Evolutionary conservation across 2,888 invertebrate species (phyloP), one percentile per base, ranked within the genome.

Genomic region (Drosophila kambysellisi): DNA sequence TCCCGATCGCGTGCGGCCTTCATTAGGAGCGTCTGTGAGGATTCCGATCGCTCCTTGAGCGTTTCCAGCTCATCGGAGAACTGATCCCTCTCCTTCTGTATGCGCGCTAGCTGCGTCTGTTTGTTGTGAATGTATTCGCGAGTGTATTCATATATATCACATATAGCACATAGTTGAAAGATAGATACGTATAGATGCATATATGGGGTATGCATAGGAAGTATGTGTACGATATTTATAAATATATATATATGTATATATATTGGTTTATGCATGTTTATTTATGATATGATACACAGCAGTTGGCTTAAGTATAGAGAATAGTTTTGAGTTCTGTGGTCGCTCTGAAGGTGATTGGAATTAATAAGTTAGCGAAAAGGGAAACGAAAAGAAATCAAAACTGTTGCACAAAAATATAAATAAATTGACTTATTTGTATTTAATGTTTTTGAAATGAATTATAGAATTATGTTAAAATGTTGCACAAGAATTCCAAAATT

Each of bases 11-110:
- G 95, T 74, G 97, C 97, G 35, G 96, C 95, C 92, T 98, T 96
- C 81, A 96, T 95, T 54, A 97, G 95, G 79, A 98, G 96, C 60
- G 95, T 96, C 75, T 97, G 96, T 51, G 97, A 96, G 29, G 96
- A 94, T 90, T 98, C 98, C 17, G 97, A 94, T 61, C 97, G 95
- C 92, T 98, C 98, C 84, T 97, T 96, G 76, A 97, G 94, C 88
- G 96, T 96, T 65, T 96, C 96, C 77, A 96, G 95, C 82, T 98
- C 98, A 56, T 96, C 96, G 70, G 97, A 95, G 82, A 97, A 96
- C 75, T 95, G 94, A 91, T 98, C 98, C 80, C 97, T 95, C 93
- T 98, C 98, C 94, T 98, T 98, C 93, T 98, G 97, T 79, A 98
- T 94, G 79, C 98, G 96, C 81, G 97, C 94, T 81, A 98, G 95